Evolutionary conservation across 2,113 vertebrate species (phyloP).

Genomic region (Siniperca chuatsi): DNA sequence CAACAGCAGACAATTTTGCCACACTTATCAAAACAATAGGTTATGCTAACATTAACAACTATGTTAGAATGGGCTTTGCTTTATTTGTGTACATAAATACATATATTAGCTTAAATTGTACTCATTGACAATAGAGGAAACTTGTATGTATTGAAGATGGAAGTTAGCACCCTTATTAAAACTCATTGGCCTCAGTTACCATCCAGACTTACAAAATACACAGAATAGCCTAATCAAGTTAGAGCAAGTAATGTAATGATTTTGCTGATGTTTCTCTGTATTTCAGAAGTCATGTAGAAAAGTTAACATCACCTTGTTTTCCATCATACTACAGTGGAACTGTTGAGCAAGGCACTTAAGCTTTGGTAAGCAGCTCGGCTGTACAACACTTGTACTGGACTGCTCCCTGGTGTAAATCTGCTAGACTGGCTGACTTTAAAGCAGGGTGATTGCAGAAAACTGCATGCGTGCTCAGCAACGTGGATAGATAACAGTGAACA

Average conservation of each 20-base stretch:
- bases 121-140: background rate
- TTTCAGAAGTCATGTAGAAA: background rate
- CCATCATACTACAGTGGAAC: background rate
- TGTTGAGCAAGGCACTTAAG: constrained; percentile 8
- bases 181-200: background rate
- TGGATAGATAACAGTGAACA: constrained; percentile 33
- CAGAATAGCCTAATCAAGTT: background rate
- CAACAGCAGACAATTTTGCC: background rate
- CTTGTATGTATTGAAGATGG: background rate
- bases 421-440: constrained; percentile 30
- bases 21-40: background rate
- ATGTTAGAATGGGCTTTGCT: no score
- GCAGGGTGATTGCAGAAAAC: background rate
- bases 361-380: constrained; percentile 20
- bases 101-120: background rate
- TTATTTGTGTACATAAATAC: background rate
- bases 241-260: background rate
- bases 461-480: constrained; percentile 44
- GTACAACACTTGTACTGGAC: background rate
- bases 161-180: background rate
- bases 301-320: background rate
- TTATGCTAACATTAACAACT: background rate
- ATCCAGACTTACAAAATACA: background rate
- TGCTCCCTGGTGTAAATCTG: constrained; percentile 13
- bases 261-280: background rate